Percentiles rank a stretch among this genome's conserved stretches.
Evolutionary conservation across 2,797 vertebrate genomes (phyloP).

Genomic region (Neosilurus mollespiculum): DNA sequence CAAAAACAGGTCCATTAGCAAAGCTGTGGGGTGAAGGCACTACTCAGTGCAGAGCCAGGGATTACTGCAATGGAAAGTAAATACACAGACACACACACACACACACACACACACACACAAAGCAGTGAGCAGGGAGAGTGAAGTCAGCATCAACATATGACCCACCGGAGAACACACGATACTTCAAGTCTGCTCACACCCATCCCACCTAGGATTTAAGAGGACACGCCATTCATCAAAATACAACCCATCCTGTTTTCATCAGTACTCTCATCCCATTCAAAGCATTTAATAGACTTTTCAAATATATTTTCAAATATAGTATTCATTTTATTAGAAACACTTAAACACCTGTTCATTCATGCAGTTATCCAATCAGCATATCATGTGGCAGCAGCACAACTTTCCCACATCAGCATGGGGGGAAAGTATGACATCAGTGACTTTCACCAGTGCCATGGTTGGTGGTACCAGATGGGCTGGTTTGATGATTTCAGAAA

Average conservation of each 20-base stretch:
- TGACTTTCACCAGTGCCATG: no score
- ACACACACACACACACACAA: slow-evolving; percentile 71
- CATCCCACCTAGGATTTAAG: slow-evolving; percentile 35
- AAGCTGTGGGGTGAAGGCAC: slow-evolving; percentile 75
- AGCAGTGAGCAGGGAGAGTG: slow-evolving; percentile 67
- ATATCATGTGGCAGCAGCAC: neutral
- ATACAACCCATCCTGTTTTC: neutral
- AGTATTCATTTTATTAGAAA: neutral
- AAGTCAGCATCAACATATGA: slow-evolving; percentile 42
- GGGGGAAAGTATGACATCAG: no score
- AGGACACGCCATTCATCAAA: slow-evolving; percentile 23
- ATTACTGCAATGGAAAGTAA: slow-evolving; percentile 96
- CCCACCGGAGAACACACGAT: slow-evolving; percentile 41
- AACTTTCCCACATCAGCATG: neutral
- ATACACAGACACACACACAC: slow-evolving; percentile 67
- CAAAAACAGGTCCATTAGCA: slow-evolving; percentile 79
- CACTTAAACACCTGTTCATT: neutral
- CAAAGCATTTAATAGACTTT: neutral
- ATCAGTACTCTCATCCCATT: neutral
- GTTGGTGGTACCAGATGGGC: no score
- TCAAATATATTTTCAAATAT: neutral
- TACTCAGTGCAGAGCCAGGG: slow-evolving; percentile 99
- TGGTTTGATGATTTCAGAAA: no score
- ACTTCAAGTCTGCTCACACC: slow-evolving; percentile 36
- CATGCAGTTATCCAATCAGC: neutral